phyloP scores from a whole-genome alignment of 1,140 invertebrate species.

The Drosophila bocki region DNA sequence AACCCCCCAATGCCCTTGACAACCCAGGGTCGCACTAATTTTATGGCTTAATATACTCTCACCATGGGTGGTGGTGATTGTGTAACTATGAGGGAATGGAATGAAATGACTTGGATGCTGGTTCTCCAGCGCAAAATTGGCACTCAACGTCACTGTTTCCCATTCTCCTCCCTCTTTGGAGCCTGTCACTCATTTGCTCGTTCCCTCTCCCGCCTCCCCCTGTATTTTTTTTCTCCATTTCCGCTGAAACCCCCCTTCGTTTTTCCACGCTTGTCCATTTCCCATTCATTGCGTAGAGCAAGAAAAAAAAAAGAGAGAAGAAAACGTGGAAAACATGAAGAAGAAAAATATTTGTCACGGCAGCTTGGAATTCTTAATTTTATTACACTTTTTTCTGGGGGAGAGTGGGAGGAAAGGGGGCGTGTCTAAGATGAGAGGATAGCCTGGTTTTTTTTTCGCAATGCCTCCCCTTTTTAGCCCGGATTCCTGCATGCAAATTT shows the following conservation, averaged over 20 bases:
- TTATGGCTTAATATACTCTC: conserved; percentile 83
- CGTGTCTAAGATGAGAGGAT: conserved; percentile 47
- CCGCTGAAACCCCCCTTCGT: background rate
- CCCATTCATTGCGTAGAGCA: conserved; percentile 58
- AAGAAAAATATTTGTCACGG: conserved; percentile 80
- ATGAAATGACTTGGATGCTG: conserved; percentile 45
- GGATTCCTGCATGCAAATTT: conserved; percentile 83
- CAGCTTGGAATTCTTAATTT: conserved; percentile 84
- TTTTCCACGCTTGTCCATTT: conserved; percentile 36
- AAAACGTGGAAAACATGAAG: conserved; percentile 22
- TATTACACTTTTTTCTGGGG: conserved; percentile 75
- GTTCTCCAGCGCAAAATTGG: conserved; percentile 71
- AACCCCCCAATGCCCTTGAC: background rate
- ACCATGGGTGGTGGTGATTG: conserved; percentile 39
- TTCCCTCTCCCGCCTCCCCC: background rate
- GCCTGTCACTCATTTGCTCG: conserved; percentile 77
- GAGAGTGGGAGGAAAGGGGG: conserved; percentile 5
- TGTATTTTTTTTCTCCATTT: conserved; percentile 18
- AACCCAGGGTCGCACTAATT: conserved; percentile 73
- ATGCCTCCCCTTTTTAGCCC: conserved; percentile 17
- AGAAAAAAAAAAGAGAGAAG: background rate
- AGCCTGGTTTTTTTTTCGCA: conserved; percentile 44
- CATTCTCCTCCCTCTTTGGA: conserved; percentile 27
- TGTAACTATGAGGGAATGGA: conserved; percentile 27
- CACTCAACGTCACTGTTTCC: conserved; percentile 70